Evolutionary conservation across 2,113 vertebrate species (phyloP).

Genomic region (Microtus ochrogaster): DNA sequence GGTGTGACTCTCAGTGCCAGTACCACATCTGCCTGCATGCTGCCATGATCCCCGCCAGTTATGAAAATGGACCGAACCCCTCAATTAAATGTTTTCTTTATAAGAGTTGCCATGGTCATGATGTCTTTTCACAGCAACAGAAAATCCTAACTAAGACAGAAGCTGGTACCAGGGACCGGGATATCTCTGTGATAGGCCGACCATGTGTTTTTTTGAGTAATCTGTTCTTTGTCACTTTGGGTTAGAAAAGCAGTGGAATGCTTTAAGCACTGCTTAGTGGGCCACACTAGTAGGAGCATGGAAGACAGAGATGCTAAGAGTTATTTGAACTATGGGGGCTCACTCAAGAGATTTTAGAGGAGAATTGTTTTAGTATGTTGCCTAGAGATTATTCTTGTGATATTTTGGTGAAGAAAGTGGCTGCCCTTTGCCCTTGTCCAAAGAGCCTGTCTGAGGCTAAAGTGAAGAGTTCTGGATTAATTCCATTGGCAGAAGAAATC

Average conservation of each 20-base stretch:
- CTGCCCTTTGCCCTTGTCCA: not conserved
- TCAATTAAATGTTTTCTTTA: not conserved
- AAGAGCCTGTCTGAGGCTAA: not conserved
- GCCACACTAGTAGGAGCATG: not conserved
- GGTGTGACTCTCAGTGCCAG: not conserved
- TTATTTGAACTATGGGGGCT: not conserved
- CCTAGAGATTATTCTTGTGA: not conserved
- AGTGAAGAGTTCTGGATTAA: not conserved
- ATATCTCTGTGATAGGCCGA: not conserved
- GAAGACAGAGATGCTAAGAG: not conserved
- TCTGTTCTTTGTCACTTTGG: not conserved
- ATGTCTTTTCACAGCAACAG: not conserved
- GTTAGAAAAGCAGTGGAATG: not conserved
- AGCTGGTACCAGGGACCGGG: not conserved
- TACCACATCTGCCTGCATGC: not conserved
- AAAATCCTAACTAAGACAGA: not conserved
- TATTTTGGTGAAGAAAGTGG: not conserved
- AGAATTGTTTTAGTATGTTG: not conserved
- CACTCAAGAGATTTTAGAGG: not conserved
- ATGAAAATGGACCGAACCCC: not conserved
- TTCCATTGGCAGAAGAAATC: not conserved
- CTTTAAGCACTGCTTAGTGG: not conserved
- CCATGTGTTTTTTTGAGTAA: not conserved
- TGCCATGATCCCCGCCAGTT: not conserved
- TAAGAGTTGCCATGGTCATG: not conserved